Evolutionary conservation across 2,113 vertebrate genomes (phyloP).

Genomic region (Heterochromis multidens): DNA sequence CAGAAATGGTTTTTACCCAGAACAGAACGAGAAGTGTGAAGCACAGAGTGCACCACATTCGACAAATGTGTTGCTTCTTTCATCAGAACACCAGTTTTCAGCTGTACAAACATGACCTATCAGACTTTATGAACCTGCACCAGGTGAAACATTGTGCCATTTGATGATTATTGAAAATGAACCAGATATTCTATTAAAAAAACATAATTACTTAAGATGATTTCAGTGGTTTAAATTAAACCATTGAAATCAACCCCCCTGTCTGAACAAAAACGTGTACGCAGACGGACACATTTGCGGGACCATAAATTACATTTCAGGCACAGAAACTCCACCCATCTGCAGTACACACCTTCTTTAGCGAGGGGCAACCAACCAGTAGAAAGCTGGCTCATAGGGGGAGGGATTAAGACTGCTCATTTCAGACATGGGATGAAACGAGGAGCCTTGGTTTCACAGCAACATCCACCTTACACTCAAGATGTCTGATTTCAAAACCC

Average conservation of each 20-base stretch:
- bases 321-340: background rate
- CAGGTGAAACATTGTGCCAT: too few species aligned
- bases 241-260: too few species aligned
- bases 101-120: background rate
- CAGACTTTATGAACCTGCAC: background rate
- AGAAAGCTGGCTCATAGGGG: background rate
- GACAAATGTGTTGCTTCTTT: background rate
- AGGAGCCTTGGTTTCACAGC: too few species aligned
- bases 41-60: background rate
- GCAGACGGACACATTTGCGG: background rate
- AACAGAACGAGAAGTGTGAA: background rate
- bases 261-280: rapidly evolving
- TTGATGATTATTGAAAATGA: too few species aligned
- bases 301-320: rapidly evolving
- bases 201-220: too few species aligned
- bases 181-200: too few species aligned
- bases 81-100: background rate
- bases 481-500: background rate
- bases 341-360: background rate
- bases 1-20: background rate
- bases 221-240: too few species aligned
- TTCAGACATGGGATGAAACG: background rate
- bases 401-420: background rate
- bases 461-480: too few species aligned
- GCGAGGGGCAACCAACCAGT: background rate